These are phyloP conservation scores for Cephus pygmeus DNA, from an alignment of 2,888 invertebrate genomes.

Conservation along the genomic window DNA sequence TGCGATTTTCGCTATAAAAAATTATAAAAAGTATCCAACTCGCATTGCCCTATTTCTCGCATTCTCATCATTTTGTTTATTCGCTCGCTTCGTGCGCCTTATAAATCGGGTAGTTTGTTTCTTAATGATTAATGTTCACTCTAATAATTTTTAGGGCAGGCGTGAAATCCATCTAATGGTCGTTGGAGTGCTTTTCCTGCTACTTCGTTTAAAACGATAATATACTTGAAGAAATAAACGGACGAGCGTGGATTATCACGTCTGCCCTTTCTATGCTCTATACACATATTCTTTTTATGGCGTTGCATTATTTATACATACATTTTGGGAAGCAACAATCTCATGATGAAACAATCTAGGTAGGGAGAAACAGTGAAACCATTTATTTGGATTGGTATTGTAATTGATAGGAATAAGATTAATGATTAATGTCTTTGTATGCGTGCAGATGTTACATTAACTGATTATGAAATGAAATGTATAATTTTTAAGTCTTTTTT, in stretches of 20 bases:
- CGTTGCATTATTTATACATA: neutral
- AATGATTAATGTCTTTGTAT: neutral
- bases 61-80: neutral
- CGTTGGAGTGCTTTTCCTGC: neutral
- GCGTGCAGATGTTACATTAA: neutral
- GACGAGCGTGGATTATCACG: neutral
- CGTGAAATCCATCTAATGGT: neutral
- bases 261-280: neutral
- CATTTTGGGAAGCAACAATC: neutral
- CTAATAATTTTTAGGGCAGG: neutral
- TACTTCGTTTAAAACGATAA: neutral
- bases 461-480: neutral
- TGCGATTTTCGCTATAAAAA: neutral
- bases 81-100: neutral
- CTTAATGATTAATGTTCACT: neutral
- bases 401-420: neutral
- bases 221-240: neutral
- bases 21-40: slow-evolving; percentile 6
- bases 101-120: neutral
- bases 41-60: neutral
- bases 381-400: neutral
- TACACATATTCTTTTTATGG: neutral
- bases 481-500: neutral
- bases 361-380: neutral
- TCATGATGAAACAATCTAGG: neutral